Conservation (phyloP, 2,888 invertebrate species). For the Apodemia mormo region DNA sequence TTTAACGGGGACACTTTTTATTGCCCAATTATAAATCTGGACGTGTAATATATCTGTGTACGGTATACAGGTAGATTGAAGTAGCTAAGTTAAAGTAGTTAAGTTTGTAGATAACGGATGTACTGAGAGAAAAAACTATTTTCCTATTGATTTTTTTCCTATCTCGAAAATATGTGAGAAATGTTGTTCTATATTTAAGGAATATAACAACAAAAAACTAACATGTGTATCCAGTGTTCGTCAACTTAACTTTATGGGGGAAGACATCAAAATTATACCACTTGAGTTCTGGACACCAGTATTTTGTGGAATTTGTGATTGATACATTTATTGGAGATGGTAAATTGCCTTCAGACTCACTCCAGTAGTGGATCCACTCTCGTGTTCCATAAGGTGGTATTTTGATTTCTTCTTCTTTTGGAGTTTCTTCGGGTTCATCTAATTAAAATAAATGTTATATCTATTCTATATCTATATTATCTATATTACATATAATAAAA, state of each 20-base stretch:
- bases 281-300: constrained; percentile 69
- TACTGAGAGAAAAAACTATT: too few relatives aligned
- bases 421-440: constrained; percentile 47
- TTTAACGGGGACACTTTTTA: too few relatives aligned
- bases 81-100: too few relatives aligned
- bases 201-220: constrained; percentile 37
- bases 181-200: too few relatives aligned
- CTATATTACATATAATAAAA: too few relatives aligned
- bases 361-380: constrained; percentile 63
- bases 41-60: too few relatives aligned
- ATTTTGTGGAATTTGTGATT: constrained; percentile 60
- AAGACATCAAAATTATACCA: constrained; percentile 82
- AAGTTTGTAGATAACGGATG: too few relatives aligned
- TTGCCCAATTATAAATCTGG: too few relatives aligned
- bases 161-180: too few relatives aligned
- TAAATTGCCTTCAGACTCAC: constrained; percentile 58
- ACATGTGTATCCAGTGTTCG: constrained; percentile 86
- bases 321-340: constrained; percentile 67
- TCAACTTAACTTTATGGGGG: constrained; percentile 84
- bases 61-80: too few relatives aligned
- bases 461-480: too few relatives aligned
- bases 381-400: constrained; percentile 52
- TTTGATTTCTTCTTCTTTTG: constrained; percentile 40
- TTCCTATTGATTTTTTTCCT: too few relatives aligned
- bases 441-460: not conserved